Percentiles rank a stretch among this genome's conserved stretches.
These are phyloP conservation scores for Lucilia cuprina DNA, from an alignment of 1,140 invertebrate species.

Conservation along the genomic window DNA sequence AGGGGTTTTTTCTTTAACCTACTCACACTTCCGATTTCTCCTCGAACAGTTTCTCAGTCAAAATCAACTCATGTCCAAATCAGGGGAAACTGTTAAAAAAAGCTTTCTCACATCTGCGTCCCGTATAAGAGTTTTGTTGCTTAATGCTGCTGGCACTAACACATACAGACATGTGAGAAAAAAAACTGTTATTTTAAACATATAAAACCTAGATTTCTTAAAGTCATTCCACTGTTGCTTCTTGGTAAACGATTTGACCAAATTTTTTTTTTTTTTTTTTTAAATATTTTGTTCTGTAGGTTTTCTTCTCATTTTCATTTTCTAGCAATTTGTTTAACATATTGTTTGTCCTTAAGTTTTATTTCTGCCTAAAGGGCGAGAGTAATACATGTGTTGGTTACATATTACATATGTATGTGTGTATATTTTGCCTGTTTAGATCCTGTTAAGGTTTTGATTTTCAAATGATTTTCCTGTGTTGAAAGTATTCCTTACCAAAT, in stretches of 20 bases:
- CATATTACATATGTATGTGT: neutral
- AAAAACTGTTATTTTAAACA: neutral
- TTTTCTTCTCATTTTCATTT: neutral
- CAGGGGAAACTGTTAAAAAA: neutral
- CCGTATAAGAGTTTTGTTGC: slow-evolving; percentile 21
- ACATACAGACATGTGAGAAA: neutral
- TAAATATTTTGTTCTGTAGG: neutral
- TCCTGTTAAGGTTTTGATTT: neutral
- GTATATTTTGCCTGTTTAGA: neutral
- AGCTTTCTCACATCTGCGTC: neutral
- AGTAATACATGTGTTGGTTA: neutral
- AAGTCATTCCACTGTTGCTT: slow-evolving; percentile 13
- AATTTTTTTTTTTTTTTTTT: slow-evolving; percentile 1
- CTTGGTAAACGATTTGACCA: neutral
- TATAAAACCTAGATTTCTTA: neutral
- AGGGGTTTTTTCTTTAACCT: neutral
- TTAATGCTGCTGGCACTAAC: neutral
- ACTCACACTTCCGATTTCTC: neutral
- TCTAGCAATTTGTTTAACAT: slow-evolving; percentile 2
- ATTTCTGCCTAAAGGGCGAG: neutral
- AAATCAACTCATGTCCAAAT: too few relatives aligned
- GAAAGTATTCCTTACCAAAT: too few relatives aligned
- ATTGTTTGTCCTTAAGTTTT: slow-evolving; percentile 2
- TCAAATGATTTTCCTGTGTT: neutral
- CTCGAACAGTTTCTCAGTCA: neutral